Base-by-base conservation (phyloP, 1,140 invertebrate species). In the Drosophila arizonae region DNA sequence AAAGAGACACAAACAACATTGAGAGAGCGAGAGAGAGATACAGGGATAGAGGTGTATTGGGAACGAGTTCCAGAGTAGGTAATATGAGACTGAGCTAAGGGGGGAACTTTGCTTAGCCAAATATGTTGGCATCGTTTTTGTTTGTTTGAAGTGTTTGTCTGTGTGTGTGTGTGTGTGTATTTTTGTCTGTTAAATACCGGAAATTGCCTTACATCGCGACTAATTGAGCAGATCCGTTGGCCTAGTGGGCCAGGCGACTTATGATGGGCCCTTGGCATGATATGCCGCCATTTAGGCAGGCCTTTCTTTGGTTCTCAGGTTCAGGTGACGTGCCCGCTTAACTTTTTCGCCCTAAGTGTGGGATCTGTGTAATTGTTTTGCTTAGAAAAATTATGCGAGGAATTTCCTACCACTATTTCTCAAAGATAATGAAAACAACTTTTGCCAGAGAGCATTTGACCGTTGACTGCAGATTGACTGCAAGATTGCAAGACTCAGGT, bases 351-450 rank as follows among this genome's bases (percentile, higher is more conserved):
- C 45, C 63, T 75, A 82, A 82, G 72, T 78, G 79, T 79, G 81
- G 73, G 67, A 84, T 67, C 77, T 45, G 52, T 56, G 60, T 41
- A 72, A 60, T 58, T 41, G 48, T 45, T 52, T 65, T 71, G 60
- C 61, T 71, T 63, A 63, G 64, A 36, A 57, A 75, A 82, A 45
- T 67, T 65, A 84, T 64, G 65, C 45, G 8, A 65, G 60, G 76
- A 79, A 79, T 84, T 81, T 79, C 41, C 58, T 13, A n/a, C 15
- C 15, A 43, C 68, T 24, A 33, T 82, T 82, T 79, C 76, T 66
- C 80, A 81, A 81, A 63, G 66, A 57, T 46, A 77, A 63, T 21
- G 43, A 30, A 43, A 54, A 55, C 39, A 54, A 72, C 56, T 62
- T 50, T 28, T 45, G 17, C 15, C 51, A 72, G 33, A 72, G 33